Evolutionary conservation across 2,797 vertebrate species (phyloP).

Genomic region (Danio tinwini): DNA sequence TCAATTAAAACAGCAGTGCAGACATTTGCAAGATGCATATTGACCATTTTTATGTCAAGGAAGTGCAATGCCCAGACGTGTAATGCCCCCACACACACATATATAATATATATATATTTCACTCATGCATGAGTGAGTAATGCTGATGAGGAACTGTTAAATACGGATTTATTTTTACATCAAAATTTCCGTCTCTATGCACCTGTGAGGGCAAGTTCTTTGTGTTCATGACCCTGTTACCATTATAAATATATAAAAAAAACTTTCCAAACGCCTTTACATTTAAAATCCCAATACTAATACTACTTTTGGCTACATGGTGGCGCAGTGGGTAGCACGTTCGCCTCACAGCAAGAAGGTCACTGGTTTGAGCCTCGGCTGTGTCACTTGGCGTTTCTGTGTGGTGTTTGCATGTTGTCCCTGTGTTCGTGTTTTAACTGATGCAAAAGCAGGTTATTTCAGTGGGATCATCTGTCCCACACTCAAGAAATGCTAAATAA

Average conservation of each 20-base stretch:
- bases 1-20: background rate
- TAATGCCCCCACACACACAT: no score
- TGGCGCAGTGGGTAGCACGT: no score
- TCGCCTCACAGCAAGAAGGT: no score
- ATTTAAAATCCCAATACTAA: background rate
- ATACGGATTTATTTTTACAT: background rate
- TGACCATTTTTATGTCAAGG: background rate
- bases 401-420: no score
- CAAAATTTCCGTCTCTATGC: background rate
- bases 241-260: slow-evolving; percentile 26
- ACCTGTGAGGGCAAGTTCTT: background rate
- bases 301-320: no score
- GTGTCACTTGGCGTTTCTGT: no score
- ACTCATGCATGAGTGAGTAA: background rate
- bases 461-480: background rate
- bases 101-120: background rate
- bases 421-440: no score
- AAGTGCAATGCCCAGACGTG: no score
- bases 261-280: background rate
- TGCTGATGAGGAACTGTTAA: background rate
- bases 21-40: background rate
- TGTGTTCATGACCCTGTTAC: background rate
- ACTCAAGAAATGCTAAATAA: background rate
- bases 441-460: background rate
- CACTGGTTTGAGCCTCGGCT: no score